Conservation (phyloP, 2,797 vertebrate genomes). For the Erpetoichthys calabaricus region DNA sequence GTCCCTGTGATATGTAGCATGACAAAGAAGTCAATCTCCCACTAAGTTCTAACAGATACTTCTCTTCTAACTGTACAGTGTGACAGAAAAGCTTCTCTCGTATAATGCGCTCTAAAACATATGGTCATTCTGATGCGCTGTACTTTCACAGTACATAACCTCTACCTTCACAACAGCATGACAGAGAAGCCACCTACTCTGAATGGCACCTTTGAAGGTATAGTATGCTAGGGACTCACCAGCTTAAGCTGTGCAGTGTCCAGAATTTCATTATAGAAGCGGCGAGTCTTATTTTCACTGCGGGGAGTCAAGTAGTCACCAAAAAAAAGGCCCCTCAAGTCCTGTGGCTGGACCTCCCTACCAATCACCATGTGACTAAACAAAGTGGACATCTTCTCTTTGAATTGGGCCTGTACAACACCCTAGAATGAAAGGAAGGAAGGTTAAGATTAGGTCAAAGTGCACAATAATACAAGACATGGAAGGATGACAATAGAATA, state of each 20-base stretch:
- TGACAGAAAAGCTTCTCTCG: too few species aligned
- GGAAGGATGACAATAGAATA: not conserved
- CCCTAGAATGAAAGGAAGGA: conserved; percentile 8
- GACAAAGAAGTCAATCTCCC: conserved; percentile 7
- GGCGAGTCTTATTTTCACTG: conserved; percentile 14
- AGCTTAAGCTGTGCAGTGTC: conserved; percentile 17
- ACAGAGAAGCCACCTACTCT: too few species aligned
- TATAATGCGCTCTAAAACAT: too few species aligned
- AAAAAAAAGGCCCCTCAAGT: conserved; percentile 20
- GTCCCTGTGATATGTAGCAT: not conserved
- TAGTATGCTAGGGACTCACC: conserved; percentile 6
- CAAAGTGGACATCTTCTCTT: conserved; percentile 10
- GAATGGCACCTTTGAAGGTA: not conserved
- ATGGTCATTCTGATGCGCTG: too few species aligned
- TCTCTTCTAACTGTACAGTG: not conserved
- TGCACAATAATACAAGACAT: not conserved
- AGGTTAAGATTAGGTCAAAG: not conserved
- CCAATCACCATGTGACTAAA: conserved; percentile 12
- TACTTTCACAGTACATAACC: too few species aligned
- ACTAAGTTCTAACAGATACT: conserved; percentile 6
- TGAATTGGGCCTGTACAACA: conserved; percentile 17
- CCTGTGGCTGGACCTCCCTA: conserved; percentile 9
- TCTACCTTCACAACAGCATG: too few species aligned
- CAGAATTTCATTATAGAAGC: conserved; percentile 20
- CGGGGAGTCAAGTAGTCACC: conserved; percentile 18